Base-by-base conservation (phyloP, 1,140 invertebrate species). In the Eumaeus atala region DNA sequence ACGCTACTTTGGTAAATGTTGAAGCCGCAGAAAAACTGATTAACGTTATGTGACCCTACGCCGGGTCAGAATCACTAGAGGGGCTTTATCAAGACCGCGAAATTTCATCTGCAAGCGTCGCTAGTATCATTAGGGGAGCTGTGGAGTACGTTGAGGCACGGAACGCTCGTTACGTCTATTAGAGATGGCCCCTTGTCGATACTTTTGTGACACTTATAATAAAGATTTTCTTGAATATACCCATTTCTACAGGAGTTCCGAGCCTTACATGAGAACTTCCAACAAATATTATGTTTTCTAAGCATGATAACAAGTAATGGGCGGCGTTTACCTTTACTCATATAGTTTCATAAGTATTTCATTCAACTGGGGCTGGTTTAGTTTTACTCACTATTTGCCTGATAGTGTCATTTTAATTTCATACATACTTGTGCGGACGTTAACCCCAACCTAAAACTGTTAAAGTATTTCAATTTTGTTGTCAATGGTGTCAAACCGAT, bases 71-170 rank as follows among this genome's bases (percentile, higher is more conserved):
- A 64, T 62, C 64, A 61, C 67, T 61, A 58, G 42, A 34, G 49
- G 49, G 49, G 56, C 61, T 62, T 55, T 62, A 60, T 54, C 59
- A 16, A 60, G 49, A 67, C 62, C 66, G 64, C 61, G 62, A 68
- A 73, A 73, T 71, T 71, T 69, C 71, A 71, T 73, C 68, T 66
- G 53, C 59, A 54, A 64, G 40, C 65, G 50, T 58, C 56, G 58
- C 53, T 65, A 69, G 66, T 64, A 64, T 71, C 68, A 70, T 73
- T 73, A 73, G 58, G 47, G 57, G 48, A 34, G 53, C 50, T 36
- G 52, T 17, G 48, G 58, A 57, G 40, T 47, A 59, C 54, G 59
- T 28, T 14, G 52, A 40, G 48, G 51, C 18, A 56, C 37, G 9
- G 40, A 56, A 34, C 48, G 44, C 52, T 42, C 48, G 48, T 51